These are phyloP conservation scores for Cataglyphis livida DNA, from an alignment of 2,888 invertebrate genomes.

Conservation along the genomic window DNA sequence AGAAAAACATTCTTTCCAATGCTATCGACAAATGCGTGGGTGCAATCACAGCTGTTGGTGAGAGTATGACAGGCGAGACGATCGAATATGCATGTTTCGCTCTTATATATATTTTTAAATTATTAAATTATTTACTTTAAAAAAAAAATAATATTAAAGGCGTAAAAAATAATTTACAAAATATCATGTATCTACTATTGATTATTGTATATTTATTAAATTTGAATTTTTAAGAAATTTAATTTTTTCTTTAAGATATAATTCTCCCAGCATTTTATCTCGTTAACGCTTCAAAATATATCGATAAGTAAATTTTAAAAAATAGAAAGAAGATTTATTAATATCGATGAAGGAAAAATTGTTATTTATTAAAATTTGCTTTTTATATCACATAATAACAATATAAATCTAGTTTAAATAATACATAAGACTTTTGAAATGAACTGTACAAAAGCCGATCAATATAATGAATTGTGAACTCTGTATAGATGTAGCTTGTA, in stretches of 20 bases:
- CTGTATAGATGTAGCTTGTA: slow-evolving; percentile 16
- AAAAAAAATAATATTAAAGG: not conserved
- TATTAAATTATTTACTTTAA: not conserved
- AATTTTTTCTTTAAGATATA: not conserved
- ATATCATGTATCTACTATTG: not conserved
- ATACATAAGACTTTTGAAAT: not conserved
- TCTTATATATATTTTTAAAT: not conserved
- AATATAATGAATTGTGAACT: slow-evolving; percentile 24
- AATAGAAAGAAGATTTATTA: not conserved
- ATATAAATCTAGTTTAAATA: not conserved
- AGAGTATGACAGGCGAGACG: not conserved
- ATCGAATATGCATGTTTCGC: not conserved
- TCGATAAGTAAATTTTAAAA: not conserved
- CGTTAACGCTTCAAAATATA: not conserved
- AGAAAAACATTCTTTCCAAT: not conserved
- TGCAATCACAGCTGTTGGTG: not conserved
- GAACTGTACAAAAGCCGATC: slow-evolving; percentile 14
- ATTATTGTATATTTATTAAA: not conserved
- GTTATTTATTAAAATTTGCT: not conserved
- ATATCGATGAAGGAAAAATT: not conserved
- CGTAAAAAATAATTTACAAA: not conserved
- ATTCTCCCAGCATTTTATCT: slow-evolving; percentile 5
- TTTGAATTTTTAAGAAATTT: not conserved
- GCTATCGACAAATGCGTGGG: not conserved
- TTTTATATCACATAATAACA: not conserved